phyloP scores from a whole-genome alignment of 2,113 vertebrate genomes.

The Eidolon helvum region DNA sequence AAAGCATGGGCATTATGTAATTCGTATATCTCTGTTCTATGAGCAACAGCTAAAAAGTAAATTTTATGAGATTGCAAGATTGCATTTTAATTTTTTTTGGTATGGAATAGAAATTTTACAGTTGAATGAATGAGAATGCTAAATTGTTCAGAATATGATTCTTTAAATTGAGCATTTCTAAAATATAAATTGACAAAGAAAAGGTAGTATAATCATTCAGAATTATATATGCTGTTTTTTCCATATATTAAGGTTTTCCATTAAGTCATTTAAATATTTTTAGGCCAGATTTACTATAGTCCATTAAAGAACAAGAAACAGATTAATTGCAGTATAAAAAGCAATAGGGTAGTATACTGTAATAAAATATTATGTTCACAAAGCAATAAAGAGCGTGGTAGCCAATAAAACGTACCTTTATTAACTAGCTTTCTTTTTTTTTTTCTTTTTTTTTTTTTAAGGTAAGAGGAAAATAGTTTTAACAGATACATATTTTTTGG shows the following conservation, averaged over 20 bases:
- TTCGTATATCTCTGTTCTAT: background rate
- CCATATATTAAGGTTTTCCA: conserved; percentile 10
- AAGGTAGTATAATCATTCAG: background rate
- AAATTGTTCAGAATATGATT: conserved; percentile 10
- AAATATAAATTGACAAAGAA: conserved; percentile 18
- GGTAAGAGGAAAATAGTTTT: background rate
- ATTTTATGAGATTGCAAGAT: background rate
- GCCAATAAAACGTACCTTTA: background rate
- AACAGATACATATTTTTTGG: background rate
- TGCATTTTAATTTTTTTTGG: background rate
- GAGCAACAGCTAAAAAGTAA: background rate
- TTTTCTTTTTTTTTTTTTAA: background rate
- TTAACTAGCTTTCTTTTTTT: background rate
- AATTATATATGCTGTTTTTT: conserved; percentile 19
- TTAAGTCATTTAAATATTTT: conserved; percentile 38
- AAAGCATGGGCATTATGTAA: background rate
- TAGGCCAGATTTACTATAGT: conserved; percentile 2
- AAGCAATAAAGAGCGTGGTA: background rate
- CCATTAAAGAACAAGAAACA: conserved; percentile 20
- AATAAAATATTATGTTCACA: background rate
- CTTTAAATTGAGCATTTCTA: conserved; percentile 24
- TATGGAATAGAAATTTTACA: conserved; percentile 9
- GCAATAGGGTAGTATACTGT: background rate
- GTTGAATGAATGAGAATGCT: background rate
- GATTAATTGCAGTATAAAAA: background rate